Percentiles rank a stretch among this genome's conserved stretches.
Evolutionary conservation across 2,888 invertebrate species (phyloP).

Genomic region (Phalangium opilio): DNA sequence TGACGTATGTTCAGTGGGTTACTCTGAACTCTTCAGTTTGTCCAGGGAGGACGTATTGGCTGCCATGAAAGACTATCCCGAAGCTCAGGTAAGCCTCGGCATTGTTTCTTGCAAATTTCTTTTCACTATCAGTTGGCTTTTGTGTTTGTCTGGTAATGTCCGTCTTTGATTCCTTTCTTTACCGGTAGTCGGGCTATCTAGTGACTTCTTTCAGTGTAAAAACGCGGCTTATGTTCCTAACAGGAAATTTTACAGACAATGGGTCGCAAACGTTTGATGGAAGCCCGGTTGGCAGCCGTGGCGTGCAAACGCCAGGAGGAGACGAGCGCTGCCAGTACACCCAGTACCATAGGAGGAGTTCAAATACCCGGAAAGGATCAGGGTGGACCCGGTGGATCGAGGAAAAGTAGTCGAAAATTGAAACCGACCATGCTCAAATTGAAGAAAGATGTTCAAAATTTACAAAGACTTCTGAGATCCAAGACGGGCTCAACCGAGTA

Average conservation of each 20-base stretch:
- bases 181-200: no score
- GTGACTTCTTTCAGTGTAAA: no score
- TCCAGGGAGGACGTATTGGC: slow-evolving; percentile 84
- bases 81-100: slow-evolving; percentile 50
- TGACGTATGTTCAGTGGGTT: slow-evolving; percentile 87
- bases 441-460: slow-evolving; percentile 8
- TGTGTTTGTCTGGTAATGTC: background rate
- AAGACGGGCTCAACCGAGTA: no score
- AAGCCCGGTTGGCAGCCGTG: slow-evolving; percentile 41
- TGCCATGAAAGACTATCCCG: slow-evolving; percentile 93
- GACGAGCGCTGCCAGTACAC: background rate
- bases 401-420: no score
- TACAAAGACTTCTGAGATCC: slow-evolving; percentile 8
- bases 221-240: no score
- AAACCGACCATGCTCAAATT: slow-evolving; percentile 8
- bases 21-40: slow-evolving; percentile 82
- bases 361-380: background rate
- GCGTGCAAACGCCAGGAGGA: slow-evolving; percentile 8
- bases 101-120: background rate
- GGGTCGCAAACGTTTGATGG: slow-evolving; percentile 69
- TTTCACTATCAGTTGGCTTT: background rate
- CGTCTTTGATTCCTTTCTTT: background rate
- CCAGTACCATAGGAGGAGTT: background rate
- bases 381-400: no score
- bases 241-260: slow-evolving; percentile 71